These are phyloP conservation scores for Sinotaia quadrata DNA, from an alignment of 2,888 invertebrate genomes.

Conservation along the genomic window DNA sequence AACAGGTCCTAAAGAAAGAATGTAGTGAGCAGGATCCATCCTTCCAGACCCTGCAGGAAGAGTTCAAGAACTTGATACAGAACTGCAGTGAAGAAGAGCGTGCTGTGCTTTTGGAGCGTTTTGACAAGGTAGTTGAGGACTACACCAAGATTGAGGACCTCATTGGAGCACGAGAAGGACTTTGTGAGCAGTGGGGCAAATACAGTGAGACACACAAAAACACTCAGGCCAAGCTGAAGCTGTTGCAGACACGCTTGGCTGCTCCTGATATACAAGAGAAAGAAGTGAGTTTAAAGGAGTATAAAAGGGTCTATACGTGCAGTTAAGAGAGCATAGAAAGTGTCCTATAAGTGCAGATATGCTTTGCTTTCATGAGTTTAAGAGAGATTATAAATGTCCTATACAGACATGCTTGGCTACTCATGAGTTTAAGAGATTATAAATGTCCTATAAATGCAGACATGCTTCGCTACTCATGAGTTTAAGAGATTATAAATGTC, in stretches of 20 bases:
- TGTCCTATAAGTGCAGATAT: no score
- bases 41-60: constrained; percentile 85
- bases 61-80: constrained; percentile 84
- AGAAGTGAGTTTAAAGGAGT: no score
- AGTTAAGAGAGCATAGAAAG: no score
- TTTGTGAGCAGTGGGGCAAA: constrained; percentile 78
- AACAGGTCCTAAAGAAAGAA: constrained; percentile 86
- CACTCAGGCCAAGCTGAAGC: constrained; percentile 83
- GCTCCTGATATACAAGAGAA: constrained; percentile 80
- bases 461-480: no score
- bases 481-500: no score
- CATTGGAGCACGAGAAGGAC: constrained; percentile 60
- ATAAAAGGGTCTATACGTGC: no score
- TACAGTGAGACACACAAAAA: constrained; percentile 87
- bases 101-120: constrained; percentile 82
- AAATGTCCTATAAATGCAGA: no score
- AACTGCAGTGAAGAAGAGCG: constrained; percentile 83
- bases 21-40: constrained; percentile 86
- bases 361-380: no score
- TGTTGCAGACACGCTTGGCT: constrained; percentile 85
- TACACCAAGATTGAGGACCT: constrained; percentile 77
- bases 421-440: no score
- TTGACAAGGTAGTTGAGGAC: constrained; percentile 82
- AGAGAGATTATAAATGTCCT: no score
- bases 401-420: no score